Evolutionary conservation across 2,113 vertebrate genomes (phyloP), one percentile per base, ranked within the genome.

Genomic region (Corythoichthys haematopterus): DNA sequence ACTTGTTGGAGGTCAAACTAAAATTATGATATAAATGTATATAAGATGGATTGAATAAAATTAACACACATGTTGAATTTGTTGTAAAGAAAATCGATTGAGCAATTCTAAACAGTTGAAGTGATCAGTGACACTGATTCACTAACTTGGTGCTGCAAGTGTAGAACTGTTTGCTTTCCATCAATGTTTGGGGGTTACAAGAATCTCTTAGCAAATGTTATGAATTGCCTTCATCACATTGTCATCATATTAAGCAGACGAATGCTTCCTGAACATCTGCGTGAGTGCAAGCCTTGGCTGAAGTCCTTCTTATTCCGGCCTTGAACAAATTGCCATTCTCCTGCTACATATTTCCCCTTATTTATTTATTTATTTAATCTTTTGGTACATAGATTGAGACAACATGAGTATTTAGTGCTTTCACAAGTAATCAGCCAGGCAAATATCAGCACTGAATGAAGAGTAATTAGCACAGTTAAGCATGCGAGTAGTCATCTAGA

Each of bases 401-500:
- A 35, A 58, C 1, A 33, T 57, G 3, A 64, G 45, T 57, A 38
- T 40, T 70, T 33, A 35, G 45, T 0, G 6, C 11, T 57, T 50
- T 65, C 12, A 3, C 3, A 68, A 5, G 20, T 46, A 6, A 65
- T 65, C 7, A 58, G 55, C 66, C 53, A 43, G 11, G 51, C 35
- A n/a, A 51, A 70, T 51, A 56, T 57, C 20, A 64, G 46, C 45
- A 40, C 37, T 66, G 51, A 37, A 6, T 56, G 14, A 75, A 65
- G 45, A 46, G 53, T 40, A 67, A 47, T 62, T 38, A 36, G 9
- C 7, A n/a, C 46, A 55, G 66, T 36, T 10, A 57, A 45, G 38
- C 56, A 48, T 48, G 58, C 28, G 47, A 20, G 46, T 51, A 28
- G 58, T 72, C 75, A 64, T 68, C 72, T 63, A 71, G 76, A 78